phyloP scores from a whole-genome alignment of 2,888 invertebrate species.

The Rutpela maculata region DNA sequence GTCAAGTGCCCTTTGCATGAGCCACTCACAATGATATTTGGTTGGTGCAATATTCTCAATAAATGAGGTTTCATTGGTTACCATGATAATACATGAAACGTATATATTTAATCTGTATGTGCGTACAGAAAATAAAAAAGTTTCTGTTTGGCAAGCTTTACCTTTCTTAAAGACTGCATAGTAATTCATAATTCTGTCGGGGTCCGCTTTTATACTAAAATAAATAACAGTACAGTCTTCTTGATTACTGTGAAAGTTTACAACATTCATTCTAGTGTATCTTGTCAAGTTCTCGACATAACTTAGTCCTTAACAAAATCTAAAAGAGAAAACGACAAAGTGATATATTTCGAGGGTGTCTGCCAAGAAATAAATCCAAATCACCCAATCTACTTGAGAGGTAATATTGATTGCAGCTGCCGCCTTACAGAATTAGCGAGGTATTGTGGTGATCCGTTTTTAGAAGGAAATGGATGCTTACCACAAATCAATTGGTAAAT shows the following conservation, averaged over 20 bases:
- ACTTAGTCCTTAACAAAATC: constrained; percentile 2
- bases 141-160: too few species aligned
- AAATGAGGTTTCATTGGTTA: too few species aligned
- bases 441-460: constrained; percentile 3
- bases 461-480: neutral
- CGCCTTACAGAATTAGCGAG: neutral
- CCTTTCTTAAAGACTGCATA: neutral
- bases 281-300: constrained; percentile 3
- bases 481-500: neutral
- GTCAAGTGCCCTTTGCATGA: too few species aligned
- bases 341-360: constrained; percentile 7
- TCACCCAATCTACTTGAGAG: constrained; percentile 4
- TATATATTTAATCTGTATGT: too few species aligned
- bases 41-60: too few species aligned
- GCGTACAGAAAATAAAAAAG: too few species aligned
- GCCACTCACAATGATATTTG: too few species aligned
- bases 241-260: neutral
- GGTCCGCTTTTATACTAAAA: neutral
- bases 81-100: too few species aligned
- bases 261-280: neutral
- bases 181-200: neutral
- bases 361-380: constrained; percentile 3
- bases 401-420: constrained; percentile 7
- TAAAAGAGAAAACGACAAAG: neutral
- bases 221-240: neutral